Base-by-base conservation (phyloP, 2,888 invertebrate species). In the Pterostichus niger region DNA sequence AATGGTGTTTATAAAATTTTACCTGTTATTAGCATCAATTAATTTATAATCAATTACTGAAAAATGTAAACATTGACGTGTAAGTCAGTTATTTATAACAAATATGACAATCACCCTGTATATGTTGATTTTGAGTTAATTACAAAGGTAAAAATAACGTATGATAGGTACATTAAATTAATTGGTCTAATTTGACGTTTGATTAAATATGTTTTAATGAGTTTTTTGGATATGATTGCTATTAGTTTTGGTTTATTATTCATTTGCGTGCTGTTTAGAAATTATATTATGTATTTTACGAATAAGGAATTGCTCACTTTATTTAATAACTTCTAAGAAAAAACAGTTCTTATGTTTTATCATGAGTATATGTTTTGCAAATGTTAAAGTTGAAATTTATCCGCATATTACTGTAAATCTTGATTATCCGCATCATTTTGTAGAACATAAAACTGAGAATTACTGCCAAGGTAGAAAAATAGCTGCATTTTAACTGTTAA, bases 211-310 rank as follows among this genome's bases (percentile, higher is more conserved):
- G 9, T 17, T 64, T 61, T 61, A 40, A 64, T 35, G 13, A 15
- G n/a, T 64, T 64, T 35, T 61, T 64, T 13, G n/a, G 64, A 31
- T 13, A 64, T 64, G 11, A 24, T 24, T 3, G 1, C 24, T 24
- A 24, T 2, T 24, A 24, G 24, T 24, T 64, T 64, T 35, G 13
- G 7, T 31, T 64, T 64, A 64, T 31, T 11, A 64, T 15, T 11
- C 13, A 15, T 35, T 64, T n/a, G 64, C 64, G 33, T 64, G 64
- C 17, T 13, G 10, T 33, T 33, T 64, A 11, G 33, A 13, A 64
- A 64, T 64, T 35, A 64, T 49, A 49, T 49, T 49, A 31, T 11
- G n/a, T 31, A 59, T 59, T 59, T 56, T 56, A 31, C 59, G 31
- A 64, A 64, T 40, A 7, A 40, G 2, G 64, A 35, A 64, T 40